A percentile compares a stretch with the other conserved stretches of the same genome.
phyloP scores from a whole-genome alignment of 2,113 vertebrate species.

The Anarrhichthys ocellatus region DNA sequence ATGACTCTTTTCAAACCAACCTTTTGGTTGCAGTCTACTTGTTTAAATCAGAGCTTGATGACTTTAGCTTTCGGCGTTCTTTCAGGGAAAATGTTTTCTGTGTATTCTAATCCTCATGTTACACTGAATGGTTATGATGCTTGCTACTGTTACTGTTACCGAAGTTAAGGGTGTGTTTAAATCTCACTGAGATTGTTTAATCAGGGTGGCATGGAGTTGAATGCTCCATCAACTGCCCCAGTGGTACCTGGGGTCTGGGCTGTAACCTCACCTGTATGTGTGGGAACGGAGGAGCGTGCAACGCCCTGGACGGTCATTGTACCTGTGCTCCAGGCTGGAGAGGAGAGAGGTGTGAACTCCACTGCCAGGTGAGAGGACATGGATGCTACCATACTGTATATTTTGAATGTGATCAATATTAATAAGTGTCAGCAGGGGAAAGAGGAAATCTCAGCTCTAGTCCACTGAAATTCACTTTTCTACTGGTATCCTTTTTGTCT shows the following conservation, averaged over 20 bases:
- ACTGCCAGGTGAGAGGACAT: constrained; percentile 88
- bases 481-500: not conserved
- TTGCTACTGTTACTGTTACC: not conserved
- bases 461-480: not conserved
- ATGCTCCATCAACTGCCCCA: constrained; percentile 96
- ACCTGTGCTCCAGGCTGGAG: constrained; percentile 94
- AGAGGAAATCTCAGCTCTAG: not conserved
- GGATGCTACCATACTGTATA: not conserved
- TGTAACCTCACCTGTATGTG: constrained; percentile 93
- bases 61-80: not conserved
- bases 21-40: not conserved
- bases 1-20: not conserved
- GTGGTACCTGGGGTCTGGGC: constrained; percentile 93
- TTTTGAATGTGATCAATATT: not conserved
- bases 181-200: not conserved
- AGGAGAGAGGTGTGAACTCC: constrained; percentile 88
- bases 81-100: not conserved
- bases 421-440: not conserved
- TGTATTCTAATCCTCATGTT: not conserved
- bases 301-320: constrained; percentile 89
- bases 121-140: not conserved
- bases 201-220: constrained; percentile 98
- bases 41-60: not conserved
- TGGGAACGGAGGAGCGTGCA: constrained; percentile 90
- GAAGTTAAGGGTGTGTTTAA: not conserved